phyloP scores from a whole-genome alignment of 2,113 vertebrate genomes.

The Dinomys branickii region DNA sequence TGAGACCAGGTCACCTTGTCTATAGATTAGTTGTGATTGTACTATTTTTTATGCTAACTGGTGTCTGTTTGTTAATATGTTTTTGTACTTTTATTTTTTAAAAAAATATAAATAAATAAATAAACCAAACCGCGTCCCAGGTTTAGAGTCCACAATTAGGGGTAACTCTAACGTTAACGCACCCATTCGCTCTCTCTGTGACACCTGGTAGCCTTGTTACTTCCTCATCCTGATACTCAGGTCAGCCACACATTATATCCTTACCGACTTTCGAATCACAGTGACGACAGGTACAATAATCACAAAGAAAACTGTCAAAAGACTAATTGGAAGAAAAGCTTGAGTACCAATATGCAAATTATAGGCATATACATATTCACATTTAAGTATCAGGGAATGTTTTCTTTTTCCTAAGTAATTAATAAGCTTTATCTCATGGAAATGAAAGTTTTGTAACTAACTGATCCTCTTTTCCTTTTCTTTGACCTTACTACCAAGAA shows the following conservation, averaged over 20 bases:
- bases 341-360: background rate
- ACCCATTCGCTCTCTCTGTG: background rate
- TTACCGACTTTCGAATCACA: background rate
- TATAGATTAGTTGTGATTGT: too few species aligned
- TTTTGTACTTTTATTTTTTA: too few species aligned
- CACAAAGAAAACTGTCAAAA: background rate
- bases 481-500: background rate
- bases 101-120: too few species aligned
- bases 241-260: background rate
- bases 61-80: too few species aligned
- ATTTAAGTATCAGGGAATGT: background rate
- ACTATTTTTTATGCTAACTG: too few species aligned
- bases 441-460: background rate
- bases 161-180: background rate
- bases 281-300: background rate
- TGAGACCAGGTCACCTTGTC: too few species aligned
- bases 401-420: background rate
- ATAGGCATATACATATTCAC: background rate
- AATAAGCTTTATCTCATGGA: background rate
- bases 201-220: background rate
- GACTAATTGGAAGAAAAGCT: background rate
- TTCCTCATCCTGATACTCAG: background rate
- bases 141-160: background rate
- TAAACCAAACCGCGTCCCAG: background rate
- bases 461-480: background rate